Evolutionary conservation across 2,888 invertebrate genomes (phyloP), one percentile per base, ranked within the genome.

Genomic region (Oxytorus armatus): DNA sequence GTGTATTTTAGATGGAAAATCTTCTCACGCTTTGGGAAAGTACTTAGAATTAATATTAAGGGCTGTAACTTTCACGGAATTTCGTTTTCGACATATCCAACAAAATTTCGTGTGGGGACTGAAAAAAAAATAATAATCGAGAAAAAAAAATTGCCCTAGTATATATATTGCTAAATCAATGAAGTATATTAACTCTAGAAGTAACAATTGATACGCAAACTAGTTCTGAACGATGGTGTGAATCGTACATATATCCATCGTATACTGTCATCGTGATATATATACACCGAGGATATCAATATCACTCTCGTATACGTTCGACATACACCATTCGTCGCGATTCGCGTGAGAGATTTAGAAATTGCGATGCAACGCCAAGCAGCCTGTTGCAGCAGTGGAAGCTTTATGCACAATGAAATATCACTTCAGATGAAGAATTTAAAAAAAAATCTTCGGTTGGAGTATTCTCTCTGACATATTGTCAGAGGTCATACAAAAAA

Each of bases 351-450:
- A 66, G 65, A 78, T 75, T 78, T 78, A 78, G 78, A 81, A 77
- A 81, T 77, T 66, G 65, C 77, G 66, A 73, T 66, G 42, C 23
- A 33, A n/a, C 39, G 51, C 44, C 55, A 68, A 53, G 69, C 78
- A 78, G 81, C 81, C 81, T 81, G 81, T 81, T 81, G 81, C 81
- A 66, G 78, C 21, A 21, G 29, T n/a, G 29, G 70, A 44, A 55
- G 49, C 42, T 73, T 68, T 18, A 44, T 42, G 51, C 51, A 44
- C 42, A 14, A 68, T 79, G 68, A 79, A 74, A 79, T 79, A 78
- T 78, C 18, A 23, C 29, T 55, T n/a, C n/a, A n/a, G n/a, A 14
- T 39, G 63, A 23, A 33, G 29, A 36, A 61, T 63, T 42, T 29
- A 29, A 65, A 63, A 79, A 79, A 51, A 33, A 74, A 61, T 29